Base-by-base conservation (phyloP, 2,113 vertebrate species). In the Cavia aperea region DNA sequence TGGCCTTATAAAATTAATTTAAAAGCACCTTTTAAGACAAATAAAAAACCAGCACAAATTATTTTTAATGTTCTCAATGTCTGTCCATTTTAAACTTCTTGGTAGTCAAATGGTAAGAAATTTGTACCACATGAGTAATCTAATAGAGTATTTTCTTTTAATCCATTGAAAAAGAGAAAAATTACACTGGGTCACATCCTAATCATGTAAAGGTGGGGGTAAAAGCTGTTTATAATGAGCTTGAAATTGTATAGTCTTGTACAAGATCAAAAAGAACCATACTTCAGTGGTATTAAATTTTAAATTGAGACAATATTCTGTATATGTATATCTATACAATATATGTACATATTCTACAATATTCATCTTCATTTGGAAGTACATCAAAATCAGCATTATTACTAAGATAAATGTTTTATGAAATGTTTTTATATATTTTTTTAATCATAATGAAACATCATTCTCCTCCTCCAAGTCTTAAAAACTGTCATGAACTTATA, bases 361-460 rank as follows among this genome's bases (percentile, higher is more conserved):
- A 15, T 19, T 18, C 33, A 4, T 60, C 33, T 86, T 89, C 7
- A 81, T 89, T 87, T 93, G 39, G 8, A 89, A 91, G 13, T 85
- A 0, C 12, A 56, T 94, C 91, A 15, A 4, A 77, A 23, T 33
- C 60, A 39, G 2, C 65, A 65, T 81, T 63, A 58, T 36, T 81
- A 90, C 36, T 24, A 84, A 77, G 4, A 73, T 3, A 65, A 77
- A 73, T 51, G 2, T 81, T 86, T 89, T 79, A 78, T 65, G 90
- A 75, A 90, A 65, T 87, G 5, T 81, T 58, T 85, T 1, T 91
- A 11, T 29, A 24, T 82, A 68, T 58, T 33, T 83, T 89, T 66
- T 89, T 66, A 92, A 66, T 75, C 13, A 94, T 43, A 5, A 54
- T 92, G 49, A 93, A 86, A n/a, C 92, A 81, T 43, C 83, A 3